Evolutionary conservation across 1,140 invertebrate genomes (phyloP).

Genomic region (Lepeophtheirus salmonis): DNA sequence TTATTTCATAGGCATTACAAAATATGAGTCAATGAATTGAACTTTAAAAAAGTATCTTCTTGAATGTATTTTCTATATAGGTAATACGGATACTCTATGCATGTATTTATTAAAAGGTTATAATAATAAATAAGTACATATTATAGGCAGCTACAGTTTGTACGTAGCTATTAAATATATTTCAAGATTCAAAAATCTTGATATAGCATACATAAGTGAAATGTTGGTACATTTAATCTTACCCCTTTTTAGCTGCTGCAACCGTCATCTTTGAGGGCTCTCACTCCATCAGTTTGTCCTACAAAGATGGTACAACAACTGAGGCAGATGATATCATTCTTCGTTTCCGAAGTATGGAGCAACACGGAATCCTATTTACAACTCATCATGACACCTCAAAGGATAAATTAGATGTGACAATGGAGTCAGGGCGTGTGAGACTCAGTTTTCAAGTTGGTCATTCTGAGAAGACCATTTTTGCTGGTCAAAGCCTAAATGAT

Average conservation of each 20-base stretch:
- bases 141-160: no score
- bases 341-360: conserved; percentile 61
- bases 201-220: no score
- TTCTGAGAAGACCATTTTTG: conserved; percentile 38
- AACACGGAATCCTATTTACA: conserved; percentile 32
- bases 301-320: conserved; percentile 57
- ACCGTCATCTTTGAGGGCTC: conserved; percentile 70
- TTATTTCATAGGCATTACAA: no score
- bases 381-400: conserved; percentile 24
- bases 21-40: no score
- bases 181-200: no score
- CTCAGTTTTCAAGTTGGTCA: neutral
- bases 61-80: no score
- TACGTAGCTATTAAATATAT: no score
- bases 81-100: no score
- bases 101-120: no score
- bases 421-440: conserved; percentile 4
- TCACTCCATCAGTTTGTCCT: conserved; percentile 56
- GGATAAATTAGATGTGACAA: conserved; percentile 1
- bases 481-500: conserved; percentile 48
- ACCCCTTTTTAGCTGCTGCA: conserved; percentile 50
- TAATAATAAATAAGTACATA: no score
- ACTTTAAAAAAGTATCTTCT: no score
- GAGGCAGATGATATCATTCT: conserved; percentile 79
- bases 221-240: no score